These are phyloP conservation scores for Clinocottus analis DNA, from an alignment of 2,113 vertebrate genomes.

Conservation along the genomic window DNA sequence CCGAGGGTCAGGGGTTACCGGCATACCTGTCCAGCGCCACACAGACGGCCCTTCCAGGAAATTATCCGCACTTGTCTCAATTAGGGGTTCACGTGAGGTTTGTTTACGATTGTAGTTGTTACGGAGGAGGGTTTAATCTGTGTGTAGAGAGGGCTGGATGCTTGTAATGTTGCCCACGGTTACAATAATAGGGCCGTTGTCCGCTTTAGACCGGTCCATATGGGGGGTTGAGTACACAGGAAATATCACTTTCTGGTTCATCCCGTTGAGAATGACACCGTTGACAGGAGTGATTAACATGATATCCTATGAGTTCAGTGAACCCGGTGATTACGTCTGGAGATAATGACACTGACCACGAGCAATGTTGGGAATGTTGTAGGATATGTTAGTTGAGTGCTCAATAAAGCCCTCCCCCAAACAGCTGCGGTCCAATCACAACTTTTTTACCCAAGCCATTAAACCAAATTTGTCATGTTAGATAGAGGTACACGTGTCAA, in stretches of 20 bases:
- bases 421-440: background rate
- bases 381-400: background rate
- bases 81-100: slow-evolving; percentile 60
- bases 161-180: slow-evolving; percentile 19
- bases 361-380: background rate
- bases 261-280: slow-evolving; percentile 39
- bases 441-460: background rate
- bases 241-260: slow-evolving; percentile 53
- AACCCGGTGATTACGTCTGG: no score
- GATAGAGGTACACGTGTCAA: background rate
- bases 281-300: slow-evolving; percentile 48
- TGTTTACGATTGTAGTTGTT: slow-evolving; percentile 68
- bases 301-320: slow-evolving; percentile 18
- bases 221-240: slow-evolving; percentile 46
- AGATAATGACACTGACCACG: background rate
- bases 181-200: slow-evolving; percentile 41
- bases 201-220: slow-evolving; percentile 14
- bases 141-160: slow-evolving; percentile 49
- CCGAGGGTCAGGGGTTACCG: slow-evolving; percentile 70
- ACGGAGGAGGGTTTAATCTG: slow-evolving; percentile 49
- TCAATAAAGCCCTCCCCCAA: background rate
- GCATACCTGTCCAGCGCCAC: slow-evolving; percentile 81
- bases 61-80: slow-evolving; percentile 82
- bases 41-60: slow-evolving; percentile 74
- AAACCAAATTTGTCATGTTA: background rate